These are phyloP conservation scores for Cinclus mexicanus DNA, from an alignment of 2,113 vertebrate genomes.

Conservation along the genomic window DNA sequence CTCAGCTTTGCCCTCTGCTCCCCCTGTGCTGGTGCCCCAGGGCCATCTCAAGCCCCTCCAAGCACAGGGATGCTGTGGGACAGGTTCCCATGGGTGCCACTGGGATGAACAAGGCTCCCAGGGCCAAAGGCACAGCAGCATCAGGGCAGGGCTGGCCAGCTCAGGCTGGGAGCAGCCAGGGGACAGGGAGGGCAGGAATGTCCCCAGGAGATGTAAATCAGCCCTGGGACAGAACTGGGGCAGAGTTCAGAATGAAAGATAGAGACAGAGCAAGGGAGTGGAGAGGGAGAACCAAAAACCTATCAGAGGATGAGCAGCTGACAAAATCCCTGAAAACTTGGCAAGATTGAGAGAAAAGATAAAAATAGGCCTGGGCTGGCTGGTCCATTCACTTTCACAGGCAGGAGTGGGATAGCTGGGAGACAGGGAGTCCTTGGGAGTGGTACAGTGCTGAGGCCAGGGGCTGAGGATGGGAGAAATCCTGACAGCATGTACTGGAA, in stretches of 20 bases:
- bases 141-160: background rate
- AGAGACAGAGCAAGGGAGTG: too few species aligned
- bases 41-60: accelerated
- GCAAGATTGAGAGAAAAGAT: background rate
- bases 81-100: background rate
- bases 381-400: background rate
- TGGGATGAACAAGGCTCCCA: background rate
- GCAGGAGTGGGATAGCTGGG: background rate
- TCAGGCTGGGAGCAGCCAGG: background rate
- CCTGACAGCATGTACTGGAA: background rate
- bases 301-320: background rate
- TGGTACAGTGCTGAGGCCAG: background rate
- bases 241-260: background rate
- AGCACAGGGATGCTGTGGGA: accelerated
- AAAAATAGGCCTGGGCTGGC: background rate
- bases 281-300: background rate
- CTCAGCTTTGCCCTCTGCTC: background rate
- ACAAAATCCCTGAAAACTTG: background rate
- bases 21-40: accelerated
- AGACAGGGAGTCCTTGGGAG: accelerated
- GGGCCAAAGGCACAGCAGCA: background rate
- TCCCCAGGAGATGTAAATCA: background rate
- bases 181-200: background rate
- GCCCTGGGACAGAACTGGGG: background rate
- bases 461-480: background rate